Percentiles rank a stretch among this genome's conserved stretches.
These are phyloP conservation scores for Ursus arctos DNA, from an alignment of 2,113 vertebrate species.

Conservation along the genomic window DNA sequence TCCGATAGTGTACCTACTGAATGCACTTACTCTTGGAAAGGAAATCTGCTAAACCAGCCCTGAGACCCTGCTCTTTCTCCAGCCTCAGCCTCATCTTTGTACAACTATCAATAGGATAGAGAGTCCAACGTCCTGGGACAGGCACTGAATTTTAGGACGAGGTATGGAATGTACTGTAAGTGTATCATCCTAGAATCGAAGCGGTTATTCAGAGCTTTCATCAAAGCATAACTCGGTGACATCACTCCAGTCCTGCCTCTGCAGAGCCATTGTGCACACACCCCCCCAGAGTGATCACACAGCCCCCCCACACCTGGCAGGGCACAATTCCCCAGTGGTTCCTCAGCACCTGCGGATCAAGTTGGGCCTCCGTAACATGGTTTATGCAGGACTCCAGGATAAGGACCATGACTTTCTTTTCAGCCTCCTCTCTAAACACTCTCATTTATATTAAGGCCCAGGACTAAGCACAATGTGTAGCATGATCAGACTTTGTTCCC, in stretches of 20 bases:
- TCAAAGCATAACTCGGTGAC: not conserved
- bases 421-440: not conserved
- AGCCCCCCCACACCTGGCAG: not conserved
- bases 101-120: not conserved
- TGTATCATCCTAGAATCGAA: conserved; percentile 69
- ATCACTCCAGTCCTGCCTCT: not conserved
- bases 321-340: not conserved
- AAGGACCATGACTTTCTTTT: not conserved
- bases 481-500: not conserved
- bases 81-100: conserved; percentile 2
- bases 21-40: conserved; percentile 22
- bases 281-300: not conserved
- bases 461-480: not conserved
- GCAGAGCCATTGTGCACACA: not conserved
- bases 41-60: not conserved
- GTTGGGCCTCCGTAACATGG: not conserved
- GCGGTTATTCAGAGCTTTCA: not conserved
- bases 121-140: not conserved
- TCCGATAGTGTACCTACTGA: conserved; percentile 26
- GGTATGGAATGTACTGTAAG: conserved; percentile 42
- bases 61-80: not conserved
- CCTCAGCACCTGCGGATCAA: not conserved
- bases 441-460: not conserved
- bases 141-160: conserved; percentile 31
- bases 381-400: not conserved